Percentiles rank a stretch among this genome's conserved stretches.
phyloP scores from a whole-genome alignment of 2,888 invertebrate species.

The Gymnoscelis rufifasciata region DNA sequence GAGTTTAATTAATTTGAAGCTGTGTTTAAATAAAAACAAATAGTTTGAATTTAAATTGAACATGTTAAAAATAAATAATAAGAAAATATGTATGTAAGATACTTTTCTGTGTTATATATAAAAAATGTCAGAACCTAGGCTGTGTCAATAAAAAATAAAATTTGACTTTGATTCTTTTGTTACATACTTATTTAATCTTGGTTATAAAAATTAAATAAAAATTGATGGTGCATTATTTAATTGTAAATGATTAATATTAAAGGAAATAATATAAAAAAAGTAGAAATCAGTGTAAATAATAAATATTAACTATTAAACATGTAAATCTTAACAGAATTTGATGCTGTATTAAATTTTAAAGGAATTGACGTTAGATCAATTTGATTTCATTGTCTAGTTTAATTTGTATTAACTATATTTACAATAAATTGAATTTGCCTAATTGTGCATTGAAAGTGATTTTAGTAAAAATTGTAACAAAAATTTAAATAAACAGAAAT shows the following conservation, averaged over 20 bases:
- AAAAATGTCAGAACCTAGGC: too few species aligned
- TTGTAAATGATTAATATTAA: constrained; percentile 26
- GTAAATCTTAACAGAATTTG: neutral
- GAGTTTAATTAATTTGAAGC: too few species aligned
- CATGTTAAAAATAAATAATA: too few species aligned
- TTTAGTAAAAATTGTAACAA: constrained; percentile 46
- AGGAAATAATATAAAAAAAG: constrained; percentile 22
- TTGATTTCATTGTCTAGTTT: constrained; percentile 10
- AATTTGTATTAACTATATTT: constrained; percentile 18
- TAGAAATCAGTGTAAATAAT: constrained; percentile 23
- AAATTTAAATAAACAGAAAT: constrained; percentile 34
- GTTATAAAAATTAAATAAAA: too few species aligned
- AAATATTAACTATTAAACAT: neutral
- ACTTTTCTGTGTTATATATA: too few species aligned
- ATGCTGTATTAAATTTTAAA: constrained; percentile 9
- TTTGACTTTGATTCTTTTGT: constrained; percentile 1
- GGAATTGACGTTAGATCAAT: constrained; percentile 15
- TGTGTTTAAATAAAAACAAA: too few species aligned
- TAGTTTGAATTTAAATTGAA: too few species aligned
- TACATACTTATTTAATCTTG: neutral
- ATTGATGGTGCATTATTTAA: constrained; percentile 24
- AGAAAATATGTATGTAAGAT: too few species aligned
- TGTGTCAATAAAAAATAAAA: too few species aligned
- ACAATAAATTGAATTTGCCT: constrained; percentile 37
- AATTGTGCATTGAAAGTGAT: constrained; percentile 53